Base-by-base conservation (phyloP, 2,797 vertebrate species). In the Sebastes dallii region DNA sequence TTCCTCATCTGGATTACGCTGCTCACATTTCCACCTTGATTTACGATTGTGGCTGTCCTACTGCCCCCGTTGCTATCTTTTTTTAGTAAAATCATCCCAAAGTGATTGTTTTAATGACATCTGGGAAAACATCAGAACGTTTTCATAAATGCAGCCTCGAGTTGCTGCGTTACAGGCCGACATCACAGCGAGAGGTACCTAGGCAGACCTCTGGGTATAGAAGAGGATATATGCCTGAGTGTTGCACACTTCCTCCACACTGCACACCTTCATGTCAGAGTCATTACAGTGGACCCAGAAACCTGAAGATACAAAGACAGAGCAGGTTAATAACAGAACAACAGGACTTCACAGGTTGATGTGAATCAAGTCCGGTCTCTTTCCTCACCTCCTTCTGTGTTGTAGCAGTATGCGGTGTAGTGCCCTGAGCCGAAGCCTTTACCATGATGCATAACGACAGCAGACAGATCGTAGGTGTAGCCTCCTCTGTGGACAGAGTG, bases 221-320 rank as follows among this genome's bases (percentile, higher is more conserved):
- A 99, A 99, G 93, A 99, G 97, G 93, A 99, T 99, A 95, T 99
- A 99, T 95, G 98, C 98, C 95, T 99, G 98, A 97, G 98, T 99
- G 96, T 97, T 98, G 96, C 98, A 99, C 95, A 99, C 98, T 92
- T 99, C 98, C 96, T 99, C 97, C 94, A 99, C 97, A 54, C 97
- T 98, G 96, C 98, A 99, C 93, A 99, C 98, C 95, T 98, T 99
- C 97, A 99, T 96, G 95, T 98, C 98, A 90, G 98, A 99, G 96
- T 99, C 98, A 78, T 99, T 99, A 96, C 98, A 99, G 97, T 99
- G 98, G 93, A 99, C 98, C 98, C 98, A 99, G 95, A 99, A 99
- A 93, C 97, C 98, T 99, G 94, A 73, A 56, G 65, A 87, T 0
- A 66, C 36, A 76, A 29, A 72, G 8, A 78, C 8, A 36, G 36